Conservation (phyloP, 2,113 vertebrate genomes). For the Nycticorax nycticorax region DNA sequence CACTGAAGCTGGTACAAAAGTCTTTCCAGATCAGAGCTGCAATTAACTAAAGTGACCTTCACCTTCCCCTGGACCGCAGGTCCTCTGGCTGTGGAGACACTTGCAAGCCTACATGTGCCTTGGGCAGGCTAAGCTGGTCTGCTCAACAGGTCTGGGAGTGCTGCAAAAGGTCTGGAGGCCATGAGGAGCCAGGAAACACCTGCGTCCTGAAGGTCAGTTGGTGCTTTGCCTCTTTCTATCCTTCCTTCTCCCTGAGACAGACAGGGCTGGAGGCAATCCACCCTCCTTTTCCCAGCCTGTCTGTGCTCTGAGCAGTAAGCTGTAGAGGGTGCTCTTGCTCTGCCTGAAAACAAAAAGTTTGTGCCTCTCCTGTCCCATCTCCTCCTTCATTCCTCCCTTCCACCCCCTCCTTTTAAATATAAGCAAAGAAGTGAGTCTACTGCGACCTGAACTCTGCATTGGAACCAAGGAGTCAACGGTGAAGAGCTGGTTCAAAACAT, state of each 20-base stretch:
- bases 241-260: background rate
- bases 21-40: background rate
- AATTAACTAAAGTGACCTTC: background rate
- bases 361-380: background rate
- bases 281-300: background rate
- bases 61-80: background rate
- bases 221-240: background rate
- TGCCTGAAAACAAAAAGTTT: background rate
- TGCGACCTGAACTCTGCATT: background rate
- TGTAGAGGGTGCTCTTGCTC: constrained; percentile 75
- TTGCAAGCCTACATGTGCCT: background rate
- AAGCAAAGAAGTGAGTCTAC: background rate
- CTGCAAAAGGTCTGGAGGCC: background rate
- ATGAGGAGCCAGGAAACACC: background rate
- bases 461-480: background rate
- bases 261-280: too few relatives aligned
- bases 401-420: background rate
- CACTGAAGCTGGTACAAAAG: background rate
- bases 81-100: background rate
- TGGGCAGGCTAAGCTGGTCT: background rate
- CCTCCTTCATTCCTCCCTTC: background rate
- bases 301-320: constrained; percentile 10
- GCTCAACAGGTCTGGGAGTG: background rate
- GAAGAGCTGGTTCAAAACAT: background rate
- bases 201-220: background rate